Percentiles rank a stretch among this genome's conserved stretches.
These are phyloP conservation scores for Melierax canorus DNA, from an alignment of 2,113 vertebrate genomes.

Conservation along the genomic window DNA sequence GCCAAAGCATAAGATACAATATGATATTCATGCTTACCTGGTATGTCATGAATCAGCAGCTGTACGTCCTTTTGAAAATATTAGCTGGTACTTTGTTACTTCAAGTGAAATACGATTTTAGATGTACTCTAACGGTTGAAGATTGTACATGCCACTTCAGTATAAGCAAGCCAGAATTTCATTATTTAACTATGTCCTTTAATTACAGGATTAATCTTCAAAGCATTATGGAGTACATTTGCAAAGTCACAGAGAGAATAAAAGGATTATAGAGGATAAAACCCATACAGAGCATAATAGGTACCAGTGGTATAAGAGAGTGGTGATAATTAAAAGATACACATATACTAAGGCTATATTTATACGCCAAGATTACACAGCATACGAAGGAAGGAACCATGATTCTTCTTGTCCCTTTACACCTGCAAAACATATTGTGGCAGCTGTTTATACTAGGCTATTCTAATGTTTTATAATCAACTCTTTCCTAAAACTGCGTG, in stretches of 20 bases:
- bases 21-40: background rate
- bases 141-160: background rate
- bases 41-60: background rate
- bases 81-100: background rate
- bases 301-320: background rate
- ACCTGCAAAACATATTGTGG: background rate
- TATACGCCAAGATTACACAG: background rate
- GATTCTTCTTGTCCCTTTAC: background rate
- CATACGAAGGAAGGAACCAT: background rate
- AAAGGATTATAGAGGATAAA: background rate
- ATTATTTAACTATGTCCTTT: constrained; percentile 9
- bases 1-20: background rate
- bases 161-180: background rate
- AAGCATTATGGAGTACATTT: background rate
- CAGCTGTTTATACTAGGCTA: background rate
- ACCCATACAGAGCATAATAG: background rate
- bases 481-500: background rate
- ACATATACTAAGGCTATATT: background rate
- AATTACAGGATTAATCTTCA: constrained; percentile 33
- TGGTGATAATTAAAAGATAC: background rate
- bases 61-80: background rate
- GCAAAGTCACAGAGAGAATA: background rate
- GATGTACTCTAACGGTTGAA: background rate
- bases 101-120: background rate
- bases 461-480: background rate